Evolutionary conservation across 2,797 vertebrate genomes (phyloP).

Genomic region (Scarus forsteni): DNA sequence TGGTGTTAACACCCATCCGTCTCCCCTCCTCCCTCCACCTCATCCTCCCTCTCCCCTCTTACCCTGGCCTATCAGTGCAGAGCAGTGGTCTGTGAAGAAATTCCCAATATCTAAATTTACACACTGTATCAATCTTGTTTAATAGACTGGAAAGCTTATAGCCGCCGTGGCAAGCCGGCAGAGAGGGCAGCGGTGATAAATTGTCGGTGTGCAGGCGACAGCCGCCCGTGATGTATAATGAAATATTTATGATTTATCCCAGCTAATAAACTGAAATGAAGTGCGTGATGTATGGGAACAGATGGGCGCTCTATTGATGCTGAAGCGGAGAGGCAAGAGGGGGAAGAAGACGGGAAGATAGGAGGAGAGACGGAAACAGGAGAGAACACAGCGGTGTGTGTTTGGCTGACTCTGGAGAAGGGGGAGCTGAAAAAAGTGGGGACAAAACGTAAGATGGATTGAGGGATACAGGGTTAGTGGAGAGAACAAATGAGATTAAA

Average conservation of each 20-base stretch:
- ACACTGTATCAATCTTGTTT: slow-evolving; percentile 95
- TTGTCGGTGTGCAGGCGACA: slow-evolving; percentile 87
- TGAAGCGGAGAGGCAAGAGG: slow-evolving; percentile 64
- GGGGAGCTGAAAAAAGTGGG: slow-evolving; percentile 16
- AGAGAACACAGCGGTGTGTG: slow-evolving; percentile 42
- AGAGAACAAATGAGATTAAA: slow-evolving; percentile 55
- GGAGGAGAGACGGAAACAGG: slow-evolving; percentile 61
- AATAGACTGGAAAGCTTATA: slow-evolving; percentile 93
- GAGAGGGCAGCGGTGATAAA: slow-evolving; percentile 91
- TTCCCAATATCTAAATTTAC: slow-evolving; percentile 92
- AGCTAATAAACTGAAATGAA: slow-evolving; percentile 96
- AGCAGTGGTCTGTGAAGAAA: slow-evolving; percentile 90
- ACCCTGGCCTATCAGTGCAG: slow-evolving; percentile 84
- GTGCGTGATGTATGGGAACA: slow-evolving; percentile 92
- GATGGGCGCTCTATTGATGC: slow-evolving; percentile 90
- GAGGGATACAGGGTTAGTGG: slow-evolving; percentile 27
- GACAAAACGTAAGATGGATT: slow-evolving; percentile 38
- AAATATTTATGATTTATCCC: slow-evolving; percentile 98
- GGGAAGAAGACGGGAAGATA: slow-evolving; percentile 67
- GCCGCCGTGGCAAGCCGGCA: slow-evolving; percentile 82
- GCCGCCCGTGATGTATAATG: slow-evolving; percentile 90
- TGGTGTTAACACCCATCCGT: slow-evolving; percentile 77
- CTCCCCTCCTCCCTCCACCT: slow-evolving; percentile 35
- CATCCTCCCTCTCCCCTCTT: slow-evolving; percentile 54
- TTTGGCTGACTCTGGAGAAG: slow-evolving; percentile 22